These are phyloP conservation scores for Knipowitschia caucasica DNA, from an alignment of 2,797 vertebrate genomes.

Conservation along the genomic window DNA sequence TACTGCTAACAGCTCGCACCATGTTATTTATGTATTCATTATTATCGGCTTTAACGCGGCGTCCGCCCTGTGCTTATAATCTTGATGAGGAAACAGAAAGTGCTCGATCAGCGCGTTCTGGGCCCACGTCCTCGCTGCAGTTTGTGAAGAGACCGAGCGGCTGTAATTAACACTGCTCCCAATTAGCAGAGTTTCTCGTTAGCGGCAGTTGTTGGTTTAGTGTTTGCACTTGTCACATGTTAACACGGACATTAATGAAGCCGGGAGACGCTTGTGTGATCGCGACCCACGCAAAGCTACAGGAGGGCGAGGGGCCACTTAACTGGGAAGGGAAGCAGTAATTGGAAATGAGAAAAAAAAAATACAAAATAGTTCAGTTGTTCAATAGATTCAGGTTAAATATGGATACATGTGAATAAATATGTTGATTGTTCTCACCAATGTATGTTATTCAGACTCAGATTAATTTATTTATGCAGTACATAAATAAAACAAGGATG, in stretches of 20 bases:
- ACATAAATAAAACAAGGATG: too few species aligned
- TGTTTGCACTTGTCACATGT: background rate
- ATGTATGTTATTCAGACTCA: too few species aligned
- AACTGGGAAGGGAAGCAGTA: too few species aligned
- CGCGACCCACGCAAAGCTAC: background rate
- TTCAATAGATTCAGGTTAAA: too few species aligned
- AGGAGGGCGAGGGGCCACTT: too few species aligned
- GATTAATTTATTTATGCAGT: too few species aligned
- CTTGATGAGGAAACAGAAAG: background rate
- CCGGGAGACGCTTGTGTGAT: background rate
- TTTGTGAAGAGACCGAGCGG: background rate
- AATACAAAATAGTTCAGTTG: background rate
- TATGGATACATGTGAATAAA: too few species aligned
- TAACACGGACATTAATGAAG: constrained; percentile 2
- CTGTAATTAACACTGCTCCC: background rate
- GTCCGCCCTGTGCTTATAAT: too few species aligned
- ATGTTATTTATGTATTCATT: too few species aligned
- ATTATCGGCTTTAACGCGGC: too few species aligned
- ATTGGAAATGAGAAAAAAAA: background rate
- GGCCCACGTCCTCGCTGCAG: background rate
- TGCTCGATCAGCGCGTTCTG: background rate
- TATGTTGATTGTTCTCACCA: too few species aligned
- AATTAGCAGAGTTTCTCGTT: constrained; percentile 2
- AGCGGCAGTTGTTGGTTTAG: background rate
- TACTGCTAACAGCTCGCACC: too few species aligned